phyloP scores from a whole-genome alignment of 1,140 invertebrate genomes.

The Leucophenga varia region DNA sequence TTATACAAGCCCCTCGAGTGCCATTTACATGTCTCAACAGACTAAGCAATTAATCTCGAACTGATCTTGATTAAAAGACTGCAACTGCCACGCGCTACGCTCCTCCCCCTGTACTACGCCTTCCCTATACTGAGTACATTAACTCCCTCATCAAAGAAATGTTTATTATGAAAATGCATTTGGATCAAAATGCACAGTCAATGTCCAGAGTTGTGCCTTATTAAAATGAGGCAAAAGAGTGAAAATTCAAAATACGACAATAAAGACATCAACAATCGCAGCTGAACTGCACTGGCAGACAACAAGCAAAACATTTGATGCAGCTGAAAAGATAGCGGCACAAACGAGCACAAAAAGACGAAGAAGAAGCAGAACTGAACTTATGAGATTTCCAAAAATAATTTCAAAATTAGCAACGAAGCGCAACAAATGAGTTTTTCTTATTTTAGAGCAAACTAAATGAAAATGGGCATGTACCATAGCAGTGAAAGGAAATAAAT shows the following conservation, averaged over 20 bases:
- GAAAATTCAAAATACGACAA: too few species aligned
- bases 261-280: slow-evolving; percentile 49
- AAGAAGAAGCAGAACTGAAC: slow-evolving; percentile 23
- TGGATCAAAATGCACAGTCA: too few species aligned
- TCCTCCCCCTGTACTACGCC: too few species aligned
- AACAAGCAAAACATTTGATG: not conserved
- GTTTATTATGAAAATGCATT: too few species aligned
- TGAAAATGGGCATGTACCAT: not conserved
- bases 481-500: too few species aligned
- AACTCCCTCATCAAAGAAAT: too few species aligned
- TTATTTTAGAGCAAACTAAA: slow-evolving; percentile 9
- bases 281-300: slow-evolving; percentile 12
- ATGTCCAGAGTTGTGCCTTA: too few species aligned
- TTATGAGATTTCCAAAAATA: slow-evolving; percentile 51
- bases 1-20: too few species aligned
- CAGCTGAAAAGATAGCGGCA: slow-evolving; percentile 5
- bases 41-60: slow-evolving; percentile 42
- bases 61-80: slow-evolving; percentile 44
- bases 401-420: slow-evolving; percentile 51
- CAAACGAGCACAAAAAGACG: slow-evolving; percentile 8
- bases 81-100: slow-evolving; percentile 18
- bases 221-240: too few species aligned
- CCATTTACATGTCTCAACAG: too few species aligned
- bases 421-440: slow-evolving; percentile 45
- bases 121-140: too few species aligned